Conservation (phyloP, 2,888 invertebrate genomes). For the Andrena hattorfiana region DNA sequence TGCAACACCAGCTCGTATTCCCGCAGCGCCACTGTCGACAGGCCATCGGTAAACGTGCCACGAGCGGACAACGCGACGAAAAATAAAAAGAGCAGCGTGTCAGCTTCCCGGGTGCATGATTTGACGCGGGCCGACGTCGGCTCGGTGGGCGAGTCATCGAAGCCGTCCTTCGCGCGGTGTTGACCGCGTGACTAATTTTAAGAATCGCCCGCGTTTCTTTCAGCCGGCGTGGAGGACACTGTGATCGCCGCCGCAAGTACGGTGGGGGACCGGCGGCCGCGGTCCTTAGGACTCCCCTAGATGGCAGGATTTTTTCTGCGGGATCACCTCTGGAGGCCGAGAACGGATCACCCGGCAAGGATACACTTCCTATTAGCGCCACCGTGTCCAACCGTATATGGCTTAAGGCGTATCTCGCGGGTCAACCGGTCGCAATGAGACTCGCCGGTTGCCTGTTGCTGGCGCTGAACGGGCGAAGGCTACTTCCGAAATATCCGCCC, state of each 20-base stretch:
- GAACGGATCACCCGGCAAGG: constrained; percentile 75
- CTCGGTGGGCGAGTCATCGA: constrained; percentile 58
- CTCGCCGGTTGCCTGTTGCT: constrained; percentile 27
- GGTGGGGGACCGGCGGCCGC: constrained; percentile 13
- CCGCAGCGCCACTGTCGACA: background rate
- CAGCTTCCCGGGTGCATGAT: background rate
- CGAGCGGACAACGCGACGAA: background rate
- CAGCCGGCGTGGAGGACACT: constrained; percentile 56
- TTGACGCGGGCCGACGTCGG: constrained; percentile 6
- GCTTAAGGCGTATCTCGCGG: constrained; percentile 71
- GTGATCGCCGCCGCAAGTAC: constrained; percentile 45
- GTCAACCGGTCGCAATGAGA: constrained; percentile 71
- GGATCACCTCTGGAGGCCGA: constrained; percentile 77
- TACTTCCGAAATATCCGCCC: constrained; percentile 76
- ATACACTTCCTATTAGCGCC: constrained; percentile 79
- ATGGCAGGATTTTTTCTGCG: constrained; percentile 78
- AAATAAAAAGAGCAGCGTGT: background rate
- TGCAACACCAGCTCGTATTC: background rate
- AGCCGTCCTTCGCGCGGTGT: constrained; percentile 60
- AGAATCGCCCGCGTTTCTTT: constrained; percentile 60
- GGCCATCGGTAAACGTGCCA: background rate
- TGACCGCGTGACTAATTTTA: constrained; percentile 72
- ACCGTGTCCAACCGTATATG: constrained; percentile 73
- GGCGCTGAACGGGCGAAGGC: constrained; percentile 65
- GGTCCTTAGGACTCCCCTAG: constrained; percentile 81